Evolutionary conservation across 2,888 invertebrate species (phyloP), one percentile per base, ranked within the genome.

Genomic region (Caenorhabditis wallacei): DNA sequence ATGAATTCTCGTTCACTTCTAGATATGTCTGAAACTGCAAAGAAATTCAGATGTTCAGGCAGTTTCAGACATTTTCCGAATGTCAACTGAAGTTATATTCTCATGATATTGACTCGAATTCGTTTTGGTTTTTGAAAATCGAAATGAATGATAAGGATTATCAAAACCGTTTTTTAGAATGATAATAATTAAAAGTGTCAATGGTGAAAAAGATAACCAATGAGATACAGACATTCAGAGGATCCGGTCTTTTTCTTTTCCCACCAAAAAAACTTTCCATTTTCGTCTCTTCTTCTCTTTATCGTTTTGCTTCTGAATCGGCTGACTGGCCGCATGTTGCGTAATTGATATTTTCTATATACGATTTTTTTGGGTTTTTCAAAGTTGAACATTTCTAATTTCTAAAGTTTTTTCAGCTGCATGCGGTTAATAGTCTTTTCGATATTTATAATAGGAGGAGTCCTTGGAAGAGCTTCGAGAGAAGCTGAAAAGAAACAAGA

Each of bases 171-270:
- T 40, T 40, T 53, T 51, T 35, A 53, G 7, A 22, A 35, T 56
- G 24, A 53, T 53, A 24, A 24, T 24, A 53, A 24, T 37, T 46
- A 46, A 13, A 26, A 30, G 35, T 46, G 24, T 37, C 20, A 35
- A 2, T 18, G 48, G 22, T 51, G 64, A 40, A 18, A 40, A 24
- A 30, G 35, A 70, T 51, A 59, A 40, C 40, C 40, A 40, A 13
- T 40, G 40, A 35, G 71, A 30, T 51, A 35, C 22, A 20, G 37
- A 56, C 64, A 66, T 13, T 46, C 11, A 69, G 26, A 51, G 35
- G 46, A 75, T 68, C 76, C 76, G 76, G 76, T 76, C 76, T 76
- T 69, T 51, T 53, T 26, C 18, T 46, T 43, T 63, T 64, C 16
- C 18, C 43, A 22, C 30, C 59, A 43, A 57, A 66, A 56, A 69